A percentile compares a stretch with the other conserved stretches of the same genome.
phyloP scores from a whole-genome alignment of 2,888 invertebrate genomes.

The Blera fallax region DNA sequence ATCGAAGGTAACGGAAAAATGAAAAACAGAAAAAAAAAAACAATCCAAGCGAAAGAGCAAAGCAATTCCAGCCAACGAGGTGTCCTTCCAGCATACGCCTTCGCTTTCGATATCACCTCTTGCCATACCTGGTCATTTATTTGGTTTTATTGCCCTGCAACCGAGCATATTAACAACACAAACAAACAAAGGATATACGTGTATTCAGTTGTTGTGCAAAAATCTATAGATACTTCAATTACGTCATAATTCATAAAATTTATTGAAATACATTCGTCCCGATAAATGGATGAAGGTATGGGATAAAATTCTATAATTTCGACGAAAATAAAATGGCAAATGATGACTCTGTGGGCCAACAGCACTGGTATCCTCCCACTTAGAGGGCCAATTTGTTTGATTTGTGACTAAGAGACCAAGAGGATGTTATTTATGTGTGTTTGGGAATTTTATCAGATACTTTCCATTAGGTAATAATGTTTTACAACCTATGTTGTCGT shows the following conservation, averaged over 20 bases:
- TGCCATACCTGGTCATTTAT: constrained; percentile 40
- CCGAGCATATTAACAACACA: constrained; percentile 40
- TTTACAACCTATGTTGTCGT: constrained; percentile 42
- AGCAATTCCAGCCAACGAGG: constrained; percentile 4
- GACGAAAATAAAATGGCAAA: neutral
- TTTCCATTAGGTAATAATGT: constrained; percentile 53
- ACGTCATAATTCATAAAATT: constrained; percentile 58
- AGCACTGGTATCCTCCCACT: neutral
- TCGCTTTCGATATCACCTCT: neutral
- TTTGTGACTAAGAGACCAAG: constrained; percentile 18
- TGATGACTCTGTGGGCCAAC: neutral
- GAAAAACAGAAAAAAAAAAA: constrained; percentile 2
- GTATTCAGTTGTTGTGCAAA: constrained; percentile 16
- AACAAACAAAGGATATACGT: constrained; percentile 30
- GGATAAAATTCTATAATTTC: constrained; percentile 12
- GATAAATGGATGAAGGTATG: neutral
- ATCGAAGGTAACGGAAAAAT: constrained; percentile 7
- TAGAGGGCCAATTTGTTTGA: constrained; percentile 48
- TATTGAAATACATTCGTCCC: constrained; percentile 54
- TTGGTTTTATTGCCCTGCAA: constrained; percentile 57
- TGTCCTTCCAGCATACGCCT: constrained; percentile 11
- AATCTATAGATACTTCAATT: constrained; percentile 46
- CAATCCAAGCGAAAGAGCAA: neutral
- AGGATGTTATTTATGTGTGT: constrained; percentile 33
- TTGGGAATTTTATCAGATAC: constrained; percentile 48